A percentile compares a stretch with the other conserved stretches of the same genome.
Conservation (phyloP, 2,797 vertebrate genomes). For the Lophotriccus pileatus region DNA sequence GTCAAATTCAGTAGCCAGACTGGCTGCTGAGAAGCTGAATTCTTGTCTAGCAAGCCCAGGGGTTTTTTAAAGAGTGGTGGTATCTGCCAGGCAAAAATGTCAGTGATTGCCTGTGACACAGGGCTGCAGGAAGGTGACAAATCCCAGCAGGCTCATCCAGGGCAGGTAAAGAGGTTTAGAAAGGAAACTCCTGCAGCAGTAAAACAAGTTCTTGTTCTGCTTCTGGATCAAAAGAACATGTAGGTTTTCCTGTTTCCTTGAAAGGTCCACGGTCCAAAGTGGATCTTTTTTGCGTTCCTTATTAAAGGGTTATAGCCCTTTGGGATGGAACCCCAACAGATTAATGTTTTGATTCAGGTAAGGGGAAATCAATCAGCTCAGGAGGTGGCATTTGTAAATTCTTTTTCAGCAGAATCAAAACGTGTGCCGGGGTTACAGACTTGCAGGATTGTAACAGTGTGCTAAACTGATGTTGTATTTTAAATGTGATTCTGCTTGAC, state of each 20-base stretch:
- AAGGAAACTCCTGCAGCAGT: background rate
- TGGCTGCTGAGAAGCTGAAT: background rate
- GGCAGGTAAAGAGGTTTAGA: background rate
- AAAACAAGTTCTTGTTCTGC: background rate
- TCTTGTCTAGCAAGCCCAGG: background rate
- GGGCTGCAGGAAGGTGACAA: background rate
- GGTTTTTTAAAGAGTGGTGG: accelerated
- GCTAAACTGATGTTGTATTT: background rate
- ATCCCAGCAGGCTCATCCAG: background rate
- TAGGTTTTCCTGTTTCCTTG: background rate
- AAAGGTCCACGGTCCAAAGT: background rate
- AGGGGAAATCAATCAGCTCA: background rate
- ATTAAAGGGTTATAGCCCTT: background rate
- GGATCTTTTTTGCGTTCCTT: background rate
- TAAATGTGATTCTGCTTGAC: background rate
- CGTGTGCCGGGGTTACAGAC: background rate
- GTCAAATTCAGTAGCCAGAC: background rate
- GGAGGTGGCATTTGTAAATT: background rate
- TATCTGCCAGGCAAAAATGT: accelerated
- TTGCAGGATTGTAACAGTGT: background rate
- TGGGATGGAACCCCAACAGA: background rate
- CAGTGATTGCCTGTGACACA: background rate
- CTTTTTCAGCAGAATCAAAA: background rate
- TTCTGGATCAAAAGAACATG: background rate
- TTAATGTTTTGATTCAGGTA: background rate